Percentiles rank a stretch among this genome's conserved stretches.
Evolutionary conservation across 2,797 vertebrate genomes (phyloP).

Genomic region (Nothura maculosa): DNA sequence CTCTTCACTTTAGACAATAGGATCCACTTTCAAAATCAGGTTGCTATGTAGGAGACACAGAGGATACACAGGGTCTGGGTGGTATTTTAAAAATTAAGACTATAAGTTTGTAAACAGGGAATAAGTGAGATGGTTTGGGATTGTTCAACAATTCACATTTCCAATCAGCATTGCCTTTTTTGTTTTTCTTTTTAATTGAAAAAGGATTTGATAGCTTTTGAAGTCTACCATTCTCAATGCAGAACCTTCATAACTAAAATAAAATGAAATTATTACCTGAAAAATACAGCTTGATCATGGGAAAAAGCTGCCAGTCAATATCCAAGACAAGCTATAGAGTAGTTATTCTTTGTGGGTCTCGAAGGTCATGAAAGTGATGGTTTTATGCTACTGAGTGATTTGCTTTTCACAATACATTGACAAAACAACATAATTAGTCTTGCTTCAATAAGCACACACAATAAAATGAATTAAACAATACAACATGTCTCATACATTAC

Average conservation of each 20-base stretch:
- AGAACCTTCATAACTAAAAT: conserved; percentile 51
- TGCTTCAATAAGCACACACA: conserved; percentile 88
- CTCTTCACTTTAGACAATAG: background rate
- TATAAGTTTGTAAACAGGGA: background rate
- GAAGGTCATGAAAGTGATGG: conserved; percentile 89
- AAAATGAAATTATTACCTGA: conserved; percentile 70
- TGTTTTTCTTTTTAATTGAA: background rate
- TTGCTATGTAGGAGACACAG: accelerated
- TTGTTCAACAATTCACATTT: background rate
- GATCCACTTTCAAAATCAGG: background rate
- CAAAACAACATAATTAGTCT: conserved; percentile 90
- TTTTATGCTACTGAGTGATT: conserved; percentile 86
- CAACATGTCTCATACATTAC: conserved; percentile 61
- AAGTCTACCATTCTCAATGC: conserved; percentile 18
- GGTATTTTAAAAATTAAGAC: background rate
- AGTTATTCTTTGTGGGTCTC: conserved; percentile 84
- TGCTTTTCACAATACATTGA: conserved; percentile 87
- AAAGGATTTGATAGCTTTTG: conserved; percentile 20
- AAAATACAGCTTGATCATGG: conserved; percentile 70
- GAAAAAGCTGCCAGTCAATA: conserved; percentile 75
- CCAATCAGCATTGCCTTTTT: background rate
- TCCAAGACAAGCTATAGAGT: conserved; percentile 82
- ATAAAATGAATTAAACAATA: conserved; percentile 84
- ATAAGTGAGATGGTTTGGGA: background rate
- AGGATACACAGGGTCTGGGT: background rate